Percentiles rank a stretch among this genome's conserved stretches.
phyloP scores from a whole-genome alignment of 2,888 invertebrate species.

The Thysanoteuthis rhombus region DNA sequence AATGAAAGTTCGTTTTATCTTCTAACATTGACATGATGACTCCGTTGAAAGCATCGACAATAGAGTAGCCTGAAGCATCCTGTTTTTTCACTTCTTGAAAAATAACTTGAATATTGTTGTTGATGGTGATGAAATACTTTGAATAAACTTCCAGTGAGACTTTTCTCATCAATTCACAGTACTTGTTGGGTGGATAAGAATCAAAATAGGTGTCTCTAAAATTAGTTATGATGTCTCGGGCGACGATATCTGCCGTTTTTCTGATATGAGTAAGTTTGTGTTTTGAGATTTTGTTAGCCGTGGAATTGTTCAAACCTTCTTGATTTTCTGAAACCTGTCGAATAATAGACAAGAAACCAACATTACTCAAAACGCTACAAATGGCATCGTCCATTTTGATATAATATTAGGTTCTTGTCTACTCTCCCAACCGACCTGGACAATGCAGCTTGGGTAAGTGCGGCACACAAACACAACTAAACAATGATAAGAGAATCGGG shows the following conservation, averaged over 20 bases:
- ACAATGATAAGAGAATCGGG: no score
- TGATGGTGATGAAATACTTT: not conserved
- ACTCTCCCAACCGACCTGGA: not conserved
- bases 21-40: constrained; percentile 1
- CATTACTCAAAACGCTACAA: not conserved
- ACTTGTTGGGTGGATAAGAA: not conserved
- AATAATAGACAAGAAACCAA: not conserved
- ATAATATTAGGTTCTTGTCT: not conserved
- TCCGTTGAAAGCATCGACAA: not conserved
- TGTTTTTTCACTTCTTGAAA: not conserved
- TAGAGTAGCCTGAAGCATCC: not conserved
- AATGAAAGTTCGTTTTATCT: not conserved
- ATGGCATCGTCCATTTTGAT: not conserved
- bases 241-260: not conserved
- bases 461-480: no score
- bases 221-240: not conserved
- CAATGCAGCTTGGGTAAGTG: no score
- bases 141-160: not conserved
- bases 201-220: not conserved
- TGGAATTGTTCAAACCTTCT: not conserved
- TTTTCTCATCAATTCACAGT: constrained; percentile 13
- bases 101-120: not conserved
- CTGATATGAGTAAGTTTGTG: not conserved
- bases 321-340: not conserved
- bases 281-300: not conserved